Percentiles rank a stretch among this genome's conserved stretches.
These are phyloP conservation scores for Protobothrops mucrosquamatus DNA, from an alignment of 2,113 vertebrate genomes.

Conservation along the genomic window DNA sequence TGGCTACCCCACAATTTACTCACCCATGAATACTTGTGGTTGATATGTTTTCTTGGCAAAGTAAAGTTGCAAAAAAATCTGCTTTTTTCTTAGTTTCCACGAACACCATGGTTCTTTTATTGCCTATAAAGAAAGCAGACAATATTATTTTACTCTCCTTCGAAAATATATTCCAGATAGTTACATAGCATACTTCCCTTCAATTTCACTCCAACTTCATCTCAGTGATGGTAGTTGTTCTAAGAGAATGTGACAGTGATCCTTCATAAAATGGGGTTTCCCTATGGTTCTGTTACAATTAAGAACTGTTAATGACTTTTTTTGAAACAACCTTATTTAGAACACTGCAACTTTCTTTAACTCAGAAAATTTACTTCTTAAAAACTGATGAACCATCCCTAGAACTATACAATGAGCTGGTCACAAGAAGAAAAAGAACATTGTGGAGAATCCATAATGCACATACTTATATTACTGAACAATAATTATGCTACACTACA, in stretches of 20 bases:
- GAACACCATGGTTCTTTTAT: conserved; percentile 88
- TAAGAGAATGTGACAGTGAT: neutral
- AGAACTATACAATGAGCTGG: neutral
- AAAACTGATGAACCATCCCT: neutral
- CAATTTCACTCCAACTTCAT: neutral
- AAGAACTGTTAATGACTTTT: neutral
- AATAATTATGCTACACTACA: neutral
- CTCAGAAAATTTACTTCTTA: neutral
- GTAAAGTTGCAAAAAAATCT: conserved; percentile 87
- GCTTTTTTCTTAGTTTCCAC: conserved; percentile 92
- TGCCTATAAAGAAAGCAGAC: conserved; percentile 65
- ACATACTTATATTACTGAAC: neutral
- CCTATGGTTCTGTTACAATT: neutral
- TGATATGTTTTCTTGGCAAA: conserved; percentile 88
- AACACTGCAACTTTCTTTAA: neutral
- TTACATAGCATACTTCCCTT: neutral
- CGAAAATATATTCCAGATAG: neutral
- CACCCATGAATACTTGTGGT: conserved; percentile 96
- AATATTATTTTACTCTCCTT: neutral
- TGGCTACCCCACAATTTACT: conserved; percentile 6
- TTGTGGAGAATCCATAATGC: neutral
- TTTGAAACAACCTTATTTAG: neutral
- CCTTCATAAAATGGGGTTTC: neutral
- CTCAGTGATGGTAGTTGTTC: neutral
- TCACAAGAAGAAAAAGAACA: neutral